A percentile compares a stretch with the other conserved stretches of the same genome.
phyloP scores from a whole-genome alignment of 53 echinoderm and acorn worm species.

The Holothuria leucospilota region DNA sequence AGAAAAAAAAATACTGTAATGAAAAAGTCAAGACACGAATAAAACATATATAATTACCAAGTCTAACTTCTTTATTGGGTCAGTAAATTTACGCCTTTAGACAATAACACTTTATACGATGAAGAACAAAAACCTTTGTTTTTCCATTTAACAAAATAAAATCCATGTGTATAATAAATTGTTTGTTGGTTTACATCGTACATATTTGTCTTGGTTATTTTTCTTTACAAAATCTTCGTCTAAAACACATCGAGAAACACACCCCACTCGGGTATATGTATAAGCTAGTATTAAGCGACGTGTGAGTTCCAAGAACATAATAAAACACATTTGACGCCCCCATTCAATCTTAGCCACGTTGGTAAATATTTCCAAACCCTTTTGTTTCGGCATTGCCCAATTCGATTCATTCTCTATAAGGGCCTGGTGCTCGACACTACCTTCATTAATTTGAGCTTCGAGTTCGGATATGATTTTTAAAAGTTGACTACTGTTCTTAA shows the following conservation, averaged over 20 bases:
- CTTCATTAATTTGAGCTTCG: no score
- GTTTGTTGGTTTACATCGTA: background rate
- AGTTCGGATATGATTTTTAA: no score
- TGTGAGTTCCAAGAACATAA: background rate
- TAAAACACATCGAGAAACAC: background rate
- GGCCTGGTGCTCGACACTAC: no score
- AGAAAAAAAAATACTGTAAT: no score
- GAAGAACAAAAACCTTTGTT: conserved; percentile 7
- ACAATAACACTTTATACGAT: background rate
- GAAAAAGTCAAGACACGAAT: no score
- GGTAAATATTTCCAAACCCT: background rate
- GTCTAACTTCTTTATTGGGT: no score
- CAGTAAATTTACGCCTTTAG: background rate
- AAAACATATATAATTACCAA: no score
- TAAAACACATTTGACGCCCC: conserved; percentile 13
- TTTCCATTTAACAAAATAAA: background rate
- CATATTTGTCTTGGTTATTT: no score
- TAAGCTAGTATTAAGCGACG: background rate
- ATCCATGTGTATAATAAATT: background rate
- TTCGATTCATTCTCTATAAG: no score
- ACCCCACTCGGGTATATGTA: background rate
- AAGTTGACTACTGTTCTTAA: no score
- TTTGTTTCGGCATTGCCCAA: no score
- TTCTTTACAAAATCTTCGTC: background rate
- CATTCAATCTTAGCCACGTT: background rate